These are phyloP conservation scores for Ptychodera flava DNA, from an alignment of 35 echinoderm and acorn worm genomes.

Conservation along the genomic window DNA sequence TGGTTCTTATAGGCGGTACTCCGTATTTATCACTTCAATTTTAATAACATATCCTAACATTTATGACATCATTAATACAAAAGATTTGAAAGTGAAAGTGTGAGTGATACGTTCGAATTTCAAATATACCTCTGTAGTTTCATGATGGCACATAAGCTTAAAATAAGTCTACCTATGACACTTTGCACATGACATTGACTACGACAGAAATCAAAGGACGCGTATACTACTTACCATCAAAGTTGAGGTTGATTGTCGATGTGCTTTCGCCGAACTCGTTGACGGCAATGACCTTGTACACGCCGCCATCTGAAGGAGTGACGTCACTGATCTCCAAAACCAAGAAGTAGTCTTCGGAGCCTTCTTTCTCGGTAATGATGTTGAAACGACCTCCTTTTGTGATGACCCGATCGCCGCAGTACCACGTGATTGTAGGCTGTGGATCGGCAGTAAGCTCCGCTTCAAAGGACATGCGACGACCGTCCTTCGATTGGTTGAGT, in stretches of 20 bases:
- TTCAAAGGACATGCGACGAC: conserved; percentile 57
- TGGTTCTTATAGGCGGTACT: too few species aligned
- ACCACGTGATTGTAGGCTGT: conserved; percentile 66
- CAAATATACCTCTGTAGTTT: too few species aligned
- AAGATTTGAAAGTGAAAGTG: too few species aligned
- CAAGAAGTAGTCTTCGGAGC: conserved; percentile 47
- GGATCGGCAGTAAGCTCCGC: conserved; percentile 88
- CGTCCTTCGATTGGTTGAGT: conserved; percentile 79
- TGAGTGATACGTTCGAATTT: too few species aligned
- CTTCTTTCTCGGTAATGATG: conserved; percentile 54
- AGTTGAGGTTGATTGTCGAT: conserved; percentile 89
- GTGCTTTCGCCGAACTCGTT: conserved; percentile 81
- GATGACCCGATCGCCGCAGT: conserved; percentile 41
- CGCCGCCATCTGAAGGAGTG: conserved; percentile 51
- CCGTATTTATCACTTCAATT: too few species aligned
- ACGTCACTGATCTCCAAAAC: conserved; percentile 62
- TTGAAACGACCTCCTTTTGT: conserved; percentile 49
- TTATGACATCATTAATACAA: too few species aligned
- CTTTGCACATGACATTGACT: too few species aligned
- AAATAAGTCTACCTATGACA: too few species aligned
- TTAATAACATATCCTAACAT: too few species aligned
- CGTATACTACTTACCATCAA: conserved; percentile 74
- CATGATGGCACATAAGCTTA: too few species aligned
- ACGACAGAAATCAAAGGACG: too few species aligned
- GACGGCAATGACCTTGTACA: conserved; percentile 74